These are phyloP conservation scores for Tragelaphus strepsiceros DNA, from an alignment of 2,113 vertebrate species.

Conservation along the genomic window DNA sequence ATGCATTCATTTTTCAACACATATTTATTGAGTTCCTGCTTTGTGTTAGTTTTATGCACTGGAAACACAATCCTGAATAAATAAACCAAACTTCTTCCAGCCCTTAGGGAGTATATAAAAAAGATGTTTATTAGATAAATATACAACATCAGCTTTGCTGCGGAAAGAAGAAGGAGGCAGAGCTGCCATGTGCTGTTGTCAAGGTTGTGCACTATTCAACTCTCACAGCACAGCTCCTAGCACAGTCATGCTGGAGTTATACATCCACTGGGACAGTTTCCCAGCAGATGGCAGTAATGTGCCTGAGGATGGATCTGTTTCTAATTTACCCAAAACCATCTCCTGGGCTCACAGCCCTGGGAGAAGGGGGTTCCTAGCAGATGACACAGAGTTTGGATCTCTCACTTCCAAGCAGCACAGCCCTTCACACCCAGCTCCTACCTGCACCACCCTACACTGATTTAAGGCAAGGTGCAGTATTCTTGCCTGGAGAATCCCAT, in stretches of 20 bases:
- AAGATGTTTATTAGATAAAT: neutral
- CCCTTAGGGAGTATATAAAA: neutral
- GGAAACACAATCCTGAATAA: neutral
- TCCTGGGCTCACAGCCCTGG: neutral
- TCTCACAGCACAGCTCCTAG: neutral
- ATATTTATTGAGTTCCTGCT: neutral
- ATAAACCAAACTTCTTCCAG: neutral
- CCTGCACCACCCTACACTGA: accelerated
- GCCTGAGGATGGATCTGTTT: neutral
- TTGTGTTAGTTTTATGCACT: neutral
- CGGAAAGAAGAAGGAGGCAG: neutral
- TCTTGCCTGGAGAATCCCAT: neutral
- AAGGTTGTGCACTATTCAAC: neutral
- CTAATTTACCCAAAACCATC: neutral
- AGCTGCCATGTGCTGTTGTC: neutral
- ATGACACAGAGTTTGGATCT: neutral
- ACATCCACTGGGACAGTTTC: neutral
- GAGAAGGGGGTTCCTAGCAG: neutral
- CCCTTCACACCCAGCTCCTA: neutral
- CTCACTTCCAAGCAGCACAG: neutral
- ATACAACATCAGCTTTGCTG: neutral
- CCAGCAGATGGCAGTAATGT: neutral
- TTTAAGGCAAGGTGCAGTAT: neutral
- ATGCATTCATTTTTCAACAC: neutral
- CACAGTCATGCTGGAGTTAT: neutral